Base-by-base conservation (phyloP, 2,113 vertebrate genomes). In the Terrapene triunguis region DNA sequence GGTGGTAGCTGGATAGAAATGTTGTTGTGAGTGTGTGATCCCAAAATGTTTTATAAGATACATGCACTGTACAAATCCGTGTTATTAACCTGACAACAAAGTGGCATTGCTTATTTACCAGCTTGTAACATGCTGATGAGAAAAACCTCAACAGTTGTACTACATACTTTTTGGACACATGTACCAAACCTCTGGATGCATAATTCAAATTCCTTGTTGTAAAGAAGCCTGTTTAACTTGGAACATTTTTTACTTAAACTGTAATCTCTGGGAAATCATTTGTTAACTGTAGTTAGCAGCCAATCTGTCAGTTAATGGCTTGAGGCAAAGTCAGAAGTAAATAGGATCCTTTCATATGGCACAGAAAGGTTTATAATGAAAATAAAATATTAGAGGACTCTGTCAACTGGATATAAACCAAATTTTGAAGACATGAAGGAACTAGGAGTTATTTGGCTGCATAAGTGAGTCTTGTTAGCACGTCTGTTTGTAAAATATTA, bases 201-300 rank as follows among this genome's bases (percentile, higher is more conserved):
- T 94, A 96, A 97, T 95, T 97, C 89, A 96, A 88, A 96, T 97
- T 96, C 95, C 91, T 84, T 87, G 65, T 96, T 93, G 44, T 87
- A 89, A 92, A 84, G 90, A 96, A 93, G 94, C 92, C 83, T 97
- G 86, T 98, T 98, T 97, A 91, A 97, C 96, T 97, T 98, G 97
- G 97, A 98, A 97, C 88, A 78, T 96, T 98, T 94, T 96, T 95
- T 85, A 81, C 95, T 97, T 96, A 87, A 97, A 91, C 92, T 76
- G 89, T 97, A 97, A 96, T 98, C 97, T 97, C 95, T 97, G 97
- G 96, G 96, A 97, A 98, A 98, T 96, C 86, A 95, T 97, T 97
- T 97, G 91, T 97, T 97, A 97, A 88, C 95, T 96, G 96, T 90
- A 87, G 93, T 88, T 96, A 54, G 47, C 97, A 97, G 95, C 94